phyloP scores from a whole-genome alignment of 2,888 invertebrate genomes.

The Ellobium chinense region DNA sequence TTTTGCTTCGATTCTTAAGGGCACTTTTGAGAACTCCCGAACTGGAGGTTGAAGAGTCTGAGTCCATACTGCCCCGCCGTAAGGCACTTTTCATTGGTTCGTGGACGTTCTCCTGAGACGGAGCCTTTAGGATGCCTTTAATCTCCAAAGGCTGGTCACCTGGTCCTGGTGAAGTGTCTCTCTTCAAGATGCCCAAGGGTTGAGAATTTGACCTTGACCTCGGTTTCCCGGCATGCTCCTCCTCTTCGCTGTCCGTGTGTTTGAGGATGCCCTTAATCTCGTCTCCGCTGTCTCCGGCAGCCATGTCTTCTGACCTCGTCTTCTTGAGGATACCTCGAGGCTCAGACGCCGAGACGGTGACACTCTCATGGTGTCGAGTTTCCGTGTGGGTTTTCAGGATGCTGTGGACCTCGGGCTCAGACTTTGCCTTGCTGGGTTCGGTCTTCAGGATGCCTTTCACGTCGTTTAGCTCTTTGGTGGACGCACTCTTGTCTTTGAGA shows the following conservation, averaged over 20 bases:
- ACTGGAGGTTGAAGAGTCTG: slow-evolving; percentile 13
- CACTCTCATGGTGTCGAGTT: slow-evolving; percentile 16
- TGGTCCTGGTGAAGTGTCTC: slow-evolving; percentile 6
- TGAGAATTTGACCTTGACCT: slow-evolving; percentile 45
- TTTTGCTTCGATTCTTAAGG: slow-evolving; percentile 52
- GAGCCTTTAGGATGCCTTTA: slow-evolving; percentile 34
- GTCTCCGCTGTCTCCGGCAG: slow-evolving; percentile 40
- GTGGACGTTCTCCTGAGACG: slow-evolving; percentile 24
- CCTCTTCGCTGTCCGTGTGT: slow-evolving; percentile 35
- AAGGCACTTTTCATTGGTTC: slow-evolving; percentile 41
- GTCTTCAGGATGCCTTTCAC: slow-evolving; percentile 53
- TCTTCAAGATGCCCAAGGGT: slow-evolving; percentile 39
- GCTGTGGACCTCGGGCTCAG: slow-evolving; percentile 56
- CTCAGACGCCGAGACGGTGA: slow-evolving; percentile 17
- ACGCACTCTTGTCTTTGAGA: slow-evolving; percentile 31
- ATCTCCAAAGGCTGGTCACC: slow-evolving; percentile 21
- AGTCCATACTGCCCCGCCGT: slow-evolving; percentile 25
- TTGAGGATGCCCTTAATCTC: slow-evolving; percentile 62
- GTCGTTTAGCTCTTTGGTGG: slow-evolving; percentile 46
- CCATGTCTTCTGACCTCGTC: slow-evolving; percentile 48
- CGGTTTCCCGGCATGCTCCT: neutral
- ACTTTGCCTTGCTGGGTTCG: slow-evolving; percentile 35
- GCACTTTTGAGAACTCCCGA: slow-evolving; percentile 38
- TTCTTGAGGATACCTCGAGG: slow-evolving; percentile 62
- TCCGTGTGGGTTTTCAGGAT: slow-evolving; percentile 56